A percentile compares a stretch with the other conserved stretches of the same genome.
Evolutionary conservation across 2,888 invertebrate genomes (phyloP).

Genomic region (Chrysina gloriosa): DNA sequence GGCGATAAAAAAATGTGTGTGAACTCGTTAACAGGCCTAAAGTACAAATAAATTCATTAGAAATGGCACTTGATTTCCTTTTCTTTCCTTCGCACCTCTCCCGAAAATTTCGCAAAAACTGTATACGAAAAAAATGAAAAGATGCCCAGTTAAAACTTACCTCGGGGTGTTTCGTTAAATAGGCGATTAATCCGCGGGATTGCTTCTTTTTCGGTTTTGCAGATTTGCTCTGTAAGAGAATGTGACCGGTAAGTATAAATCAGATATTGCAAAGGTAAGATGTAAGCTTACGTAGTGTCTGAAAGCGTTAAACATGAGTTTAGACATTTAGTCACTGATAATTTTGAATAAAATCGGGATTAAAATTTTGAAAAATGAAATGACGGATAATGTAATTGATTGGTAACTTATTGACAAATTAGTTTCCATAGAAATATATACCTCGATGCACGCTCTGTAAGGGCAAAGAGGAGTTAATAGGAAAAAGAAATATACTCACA

Average conservation of each 20-base stretch:
- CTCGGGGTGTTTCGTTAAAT: not conserved
- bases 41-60: constrained; percentile 45
- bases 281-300: not conserved
- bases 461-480: not conserved
- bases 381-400: not conserved
- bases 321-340: not conserved
- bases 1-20: constrained; percentile 37
- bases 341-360: not conserved
- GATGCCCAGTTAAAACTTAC: constrained; percentile 1
- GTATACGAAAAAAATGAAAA: not conserved
- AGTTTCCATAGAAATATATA: constrained; percentile 7
- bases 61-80: constrained; percentile 41
- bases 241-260: constrained; percentile 20
- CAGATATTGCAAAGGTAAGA: not conserved
- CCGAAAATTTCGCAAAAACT: not conserved
- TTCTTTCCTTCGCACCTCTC: not conserved
- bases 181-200: not conserved
- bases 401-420: not conserved
- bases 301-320: no score
- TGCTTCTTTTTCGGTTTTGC: not conserved
- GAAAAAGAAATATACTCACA: no score
- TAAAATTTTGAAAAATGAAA: not conserved
- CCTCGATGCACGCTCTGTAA: no score
- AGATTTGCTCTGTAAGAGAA: constrained; percentile 11
- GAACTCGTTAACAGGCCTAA: constrained; percentile 45